phyloP scores from a whole-genome alignment of 2,888 invertebrate species.

The Eupithecia dodoneata region DNA sequence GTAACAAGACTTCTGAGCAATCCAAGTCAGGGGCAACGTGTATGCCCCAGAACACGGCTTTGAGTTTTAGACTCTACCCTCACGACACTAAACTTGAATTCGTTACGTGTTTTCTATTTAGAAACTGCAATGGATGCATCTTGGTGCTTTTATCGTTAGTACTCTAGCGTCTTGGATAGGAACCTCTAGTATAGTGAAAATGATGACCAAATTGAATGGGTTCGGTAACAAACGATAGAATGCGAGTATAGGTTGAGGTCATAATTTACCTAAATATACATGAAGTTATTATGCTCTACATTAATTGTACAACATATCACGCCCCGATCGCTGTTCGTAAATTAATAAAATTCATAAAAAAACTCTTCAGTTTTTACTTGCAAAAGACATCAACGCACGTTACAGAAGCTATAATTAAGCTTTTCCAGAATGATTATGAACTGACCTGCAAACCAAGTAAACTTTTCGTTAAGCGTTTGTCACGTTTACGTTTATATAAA shows the following conservation, averaged over 20 bases:
- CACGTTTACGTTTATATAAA: not conserved
- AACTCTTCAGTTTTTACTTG: not conserved
- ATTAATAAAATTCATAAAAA: not conserved
- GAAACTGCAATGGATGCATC: conserved; percentile 48
- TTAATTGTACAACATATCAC: not conserved
- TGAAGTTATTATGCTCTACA: not conserved
- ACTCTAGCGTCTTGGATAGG: not conserved
- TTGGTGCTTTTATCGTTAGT: conserved; percentile 48
- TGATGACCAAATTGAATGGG: not conserved
- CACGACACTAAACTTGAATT: conserved; percentile 77
- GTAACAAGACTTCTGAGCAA: conserved; percentile 42
- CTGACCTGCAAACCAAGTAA: not conserved
- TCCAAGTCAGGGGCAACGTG: conserved; percentile 20
- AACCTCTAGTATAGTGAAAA: not conserved
- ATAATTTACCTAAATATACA: not conserved
- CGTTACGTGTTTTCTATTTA: conserved; percentile 71
- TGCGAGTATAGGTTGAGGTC: not conserved
- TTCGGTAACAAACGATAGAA: not conserved
- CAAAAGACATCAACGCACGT: conserved; percentile 27
- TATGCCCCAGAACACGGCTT: conserved; percentile 42
- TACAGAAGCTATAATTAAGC: not conserved
- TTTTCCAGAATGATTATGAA: not conserved
- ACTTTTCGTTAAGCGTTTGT: not conserved
- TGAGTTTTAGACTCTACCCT: conserved; percentile 56
- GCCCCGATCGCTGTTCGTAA: not conserved